A percentile compares a stretch with the other conserved stretches of the same genome.
These are phyloP conservation scores for Andrena minutula DNA, from an alignment of 2,888 invertebrate species.

Conservation along the genomic window DNA sequence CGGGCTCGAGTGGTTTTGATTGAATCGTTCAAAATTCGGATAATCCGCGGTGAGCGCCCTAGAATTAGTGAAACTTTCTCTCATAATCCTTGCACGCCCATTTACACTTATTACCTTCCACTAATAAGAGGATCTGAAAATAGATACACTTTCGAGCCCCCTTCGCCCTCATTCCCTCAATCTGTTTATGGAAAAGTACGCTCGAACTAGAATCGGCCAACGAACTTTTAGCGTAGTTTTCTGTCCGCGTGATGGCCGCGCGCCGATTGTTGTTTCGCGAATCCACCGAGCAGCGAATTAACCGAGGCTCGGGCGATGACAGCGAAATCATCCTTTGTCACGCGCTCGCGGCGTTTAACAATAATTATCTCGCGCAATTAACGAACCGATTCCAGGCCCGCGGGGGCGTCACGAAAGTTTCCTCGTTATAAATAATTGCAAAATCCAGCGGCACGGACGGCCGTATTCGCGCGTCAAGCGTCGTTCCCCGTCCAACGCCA, in stretches of 20 bases:
- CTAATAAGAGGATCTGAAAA: no score
- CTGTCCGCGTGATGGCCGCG: background rate
- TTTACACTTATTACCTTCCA: no score
- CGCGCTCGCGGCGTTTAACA: slow-evolving; percentile 57
- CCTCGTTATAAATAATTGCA: slow-evolving; percentile 81
- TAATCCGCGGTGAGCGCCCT: no score
- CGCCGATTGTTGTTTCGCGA: slow-evolving; percentile 9
- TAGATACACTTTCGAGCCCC: no score
- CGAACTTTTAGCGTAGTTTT: slow-evolving; percentile 1
- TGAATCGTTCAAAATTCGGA: no score
- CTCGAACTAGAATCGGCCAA: slow-evolving; percentile 1
- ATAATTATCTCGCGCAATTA: slow-evolving; percentile 75
- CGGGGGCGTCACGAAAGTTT: slow-evolving; percentile 71
- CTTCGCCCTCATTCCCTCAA: no score
- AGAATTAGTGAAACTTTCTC: no score
- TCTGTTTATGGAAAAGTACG: no score
- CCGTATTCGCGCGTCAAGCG: slow-evolving; percentile 35
- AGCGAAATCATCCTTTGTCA: slow-evolving; percentile 66
- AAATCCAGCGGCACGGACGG: slow-evolving; percentile 62
- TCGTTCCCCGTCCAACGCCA: slow-evolving; percentile 6
- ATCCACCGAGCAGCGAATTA: slow-evolving; percentile 44
- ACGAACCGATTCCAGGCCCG: slow-evolving; percentile 66
- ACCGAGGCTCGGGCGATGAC: slow-evolving; percentile 33
- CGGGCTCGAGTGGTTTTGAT: no score
- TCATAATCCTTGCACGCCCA: no score